These are phyloP conservation scores for Schlechtendalia chinensis DNA, from an alignment of 1,140 invertebrate species.

Conservation along the genomic window DNA sequence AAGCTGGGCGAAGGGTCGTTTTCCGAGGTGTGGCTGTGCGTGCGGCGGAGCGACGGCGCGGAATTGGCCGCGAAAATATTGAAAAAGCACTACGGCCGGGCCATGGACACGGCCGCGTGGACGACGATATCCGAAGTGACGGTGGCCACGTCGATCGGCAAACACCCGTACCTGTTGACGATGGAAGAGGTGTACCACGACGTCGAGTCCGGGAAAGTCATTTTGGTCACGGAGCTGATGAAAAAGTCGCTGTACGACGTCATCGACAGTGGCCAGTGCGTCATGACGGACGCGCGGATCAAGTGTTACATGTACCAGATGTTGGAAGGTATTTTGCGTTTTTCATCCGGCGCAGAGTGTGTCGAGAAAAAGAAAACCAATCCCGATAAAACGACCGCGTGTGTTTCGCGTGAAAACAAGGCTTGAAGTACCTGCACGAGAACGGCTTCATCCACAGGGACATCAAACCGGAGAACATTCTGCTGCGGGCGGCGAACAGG, in stretches of 20 bases:
- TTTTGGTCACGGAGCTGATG: conserved; percentile 68
- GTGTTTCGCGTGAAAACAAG: not conserved
- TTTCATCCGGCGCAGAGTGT: too few species aligned
- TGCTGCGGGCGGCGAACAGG: conserved; percentile 62
- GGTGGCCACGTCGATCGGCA: not conserved
- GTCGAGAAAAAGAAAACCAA: too few species aligned
- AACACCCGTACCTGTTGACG: conserved; percentile 10
- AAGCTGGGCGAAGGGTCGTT: conserved; percentile 69
- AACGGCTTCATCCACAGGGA: conserved; percentile 64
- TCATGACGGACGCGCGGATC: conserved; percentile 57
- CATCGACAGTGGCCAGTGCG: conserved; percentile 59
- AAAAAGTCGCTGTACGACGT: conserved; percentile 70
- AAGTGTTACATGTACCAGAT: conserved; percentile 62
- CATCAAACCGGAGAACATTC: conserved; percentile 71
- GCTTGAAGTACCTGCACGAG: conserved; percentile 58
- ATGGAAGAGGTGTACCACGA: conserved; percentile 58
- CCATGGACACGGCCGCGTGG: not conserved
- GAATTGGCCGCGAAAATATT: conserved; percentile 66
- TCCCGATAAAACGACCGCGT: too few species aligned
- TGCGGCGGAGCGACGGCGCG: conserved; percentile 60
- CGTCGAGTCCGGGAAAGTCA: conserved; percentile 60
- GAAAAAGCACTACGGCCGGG: conserved; percentile 62
- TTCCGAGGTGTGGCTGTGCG: conserved; percentile 69
- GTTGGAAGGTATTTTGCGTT: conserved; percentile 56
- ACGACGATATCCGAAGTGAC: not conserved